A percentile compares a stretch with the other conserved stretches of the same genome.
These are phyloP conservation scores for Istiophorus platypterus DNA, from an alignment of 2,113 vertebrate genomes.

Conservation along the genomic window DNA sequence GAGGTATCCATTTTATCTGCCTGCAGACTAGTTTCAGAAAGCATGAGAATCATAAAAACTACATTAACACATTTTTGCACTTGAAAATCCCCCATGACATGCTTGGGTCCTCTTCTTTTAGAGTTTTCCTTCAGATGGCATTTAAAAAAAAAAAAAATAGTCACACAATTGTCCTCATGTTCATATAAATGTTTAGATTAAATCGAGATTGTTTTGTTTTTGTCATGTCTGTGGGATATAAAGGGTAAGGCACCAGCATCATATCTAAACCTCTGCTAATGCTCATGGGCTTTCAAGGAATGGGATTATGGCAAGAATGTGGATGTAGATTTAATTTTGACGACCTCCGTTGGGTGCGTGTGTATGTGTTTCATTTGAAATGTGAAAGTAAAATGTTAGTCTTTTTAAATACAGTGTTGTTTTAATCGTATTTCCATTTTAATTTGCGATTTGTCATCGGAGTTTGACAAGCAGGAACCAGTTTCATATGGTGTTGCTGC, in stretches of 20 bases:
- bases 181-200: constrained; percentile 62
- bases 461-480: constrained; percentile 60
- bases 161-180: constrained; percentile 58
- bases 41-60: constrained; percentile 55
- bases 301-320: constrained; percentile 74
- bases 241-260: constrained; percentile 75
- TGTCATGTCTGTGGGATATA: constrained; percentile 66
- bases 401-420: constrained; percentile 61
- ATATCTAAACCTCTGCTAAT: constrained; percentile 66
- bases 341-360: constrained; percentile 38
- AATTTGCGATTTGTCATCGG: constrained; percentile 58
- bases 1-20: constrained; percentile 68
- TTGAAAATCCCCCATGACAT: constrained; percentile 65
- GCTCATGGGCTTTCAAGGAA: constrained; percentile 59
- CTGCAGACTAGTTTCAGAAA: constrained; percentile 67
- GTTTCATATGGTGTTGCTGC: constrained; percentile 69
- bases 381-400: constrained; percentile 78
- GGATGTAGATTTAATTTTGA: constrained; percentile 62
- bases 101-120: constrained; percentile 65
- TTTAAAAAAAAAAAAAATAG: constrained; percentile 22
- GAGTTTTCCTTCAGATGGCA: constrained; percentile 62
- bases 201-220: constrained; percentile 43
- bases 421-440: constrained; percentile 69
- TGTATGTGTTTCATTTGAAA: constrained; percentile 73
- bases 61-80: constrained; percentile 76